Evolutionary conservation across 2,888 invertebrate species (phyloP).

Genomic region (Acholoe squamosa): DNA sequence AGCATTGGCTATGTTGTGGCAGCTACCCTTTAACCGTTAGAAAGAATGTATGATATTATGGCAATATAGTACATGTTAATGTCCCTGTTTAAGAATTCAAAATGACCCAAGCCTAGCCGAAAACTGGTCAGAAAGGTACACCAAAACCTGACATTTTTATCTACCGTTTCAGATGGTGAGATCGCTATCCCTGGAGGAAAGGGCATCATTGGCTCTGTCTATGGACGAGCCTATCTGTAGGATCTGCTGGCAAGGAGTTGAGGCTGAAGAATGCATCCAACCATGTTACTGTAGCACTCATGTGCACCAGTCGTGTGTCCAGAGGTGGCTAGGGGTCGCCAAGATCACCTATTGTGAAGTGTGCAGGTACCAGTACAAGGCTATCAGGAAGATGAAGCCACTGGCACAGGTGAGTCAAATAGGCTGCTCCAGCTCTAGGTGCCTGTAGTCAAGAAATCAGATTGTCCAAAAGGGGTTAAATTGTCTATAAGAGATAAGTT

Average conservation of each 20-base stretch:
- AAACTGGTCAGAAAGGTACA: too few relatives aligned
- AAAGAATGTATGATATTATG: too few relatives aligned
- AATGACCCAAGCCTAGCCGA: too few relatives aligned
- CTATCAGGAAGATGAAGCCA: slow-evolving; percentile 61
- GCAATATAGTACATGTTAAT: too few relatives aligned
- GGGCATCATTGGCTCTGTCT: slow-evolving; percentile 42
- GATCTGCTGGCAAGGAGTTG: slow-evolving; percentile 65
- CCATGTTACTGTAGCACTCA: slow-evolving; percentile 64
- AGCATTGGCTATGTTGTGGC: too few relatives aligned
- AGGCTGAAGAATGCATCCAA: slow-evolving; percentile 61
- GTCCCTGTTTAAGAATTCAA: too few relatives aligned
- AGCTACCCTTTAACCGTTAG: too few relatives aligned
- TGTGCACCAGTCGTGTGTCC: slow-evolving; percentile 64
- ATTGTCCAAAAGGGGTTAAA: too few relatives aligned
- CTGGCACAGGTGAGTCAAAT: slow-evolving; percentile 63
- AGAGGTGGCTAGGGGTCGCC: slow-evolving; percentile 63
- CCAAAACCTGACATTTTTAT: too few relatives aligned
- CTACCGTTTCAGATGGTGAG: slow-evolving; percentile 42
- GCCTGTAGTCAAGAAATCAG: too few relatives aligned
- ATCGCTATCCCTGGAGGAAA: slow-evolving; percentile 36
- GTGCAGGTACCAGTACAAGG: slow-evolving; percentile 61
- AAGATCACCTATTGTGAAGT: slow-evolving; percentile 63
- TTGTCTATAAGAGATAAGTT: too few relatives aligned
- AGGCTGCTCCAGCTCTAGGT: too few relatives aligned
- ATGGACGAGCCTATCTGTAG: slow-evolving; percentile 61